Evolutionary conservation across 2,888 invertebrate species (phyloP), one percentile per base, ranked within the genome.

Genomic region (Leptodirus hochenwartii): DNA sequence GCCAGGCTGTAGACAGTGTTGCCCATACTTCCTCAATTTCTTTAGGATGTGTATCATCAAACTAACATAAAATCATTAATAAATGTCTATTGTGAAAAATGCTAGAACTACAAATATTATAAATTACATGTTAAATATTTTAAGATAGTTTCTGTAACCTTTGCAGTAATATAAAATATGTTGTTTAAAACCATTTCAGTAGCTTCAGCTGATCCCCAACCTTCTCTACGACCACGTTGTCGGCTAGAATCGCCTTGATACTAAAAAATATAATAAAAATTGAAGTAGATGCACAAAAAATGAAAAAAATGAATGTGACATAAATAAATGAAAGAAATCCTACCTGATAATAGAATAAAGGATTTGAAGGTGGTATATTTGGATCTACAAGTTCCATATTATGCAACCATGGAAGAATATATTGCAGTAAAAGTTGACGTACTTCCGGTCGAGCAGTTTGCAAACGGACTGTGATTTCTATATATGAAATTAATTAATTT

Each of bases 141-240:
- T n/a, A 24, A 24, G n/a, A 8, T 5, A 24, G 5, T 24, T 10
- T 24, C 28, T 39, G 45, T 49, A 60, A 85, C 85, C 75, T 90
- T 90, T 3, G 90, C 85, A 4, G 96, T 98, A 44, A 96, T 82
- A 58, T 95, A 96, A 58, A 98, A 88, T 12, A 98, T 73, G 61
- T 98, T 98, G 56, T 98, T 98, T 37, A 98, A 68, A 27, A 98
- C 90, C 90, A 98, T 93, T 61, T 98, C 96, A 0, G 96, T 98
- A n/a, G 96, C 96, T 58, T 96, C 95, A 0, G 85, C 85, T 1
- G 93, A 93, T 24, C 98, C 98, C 69, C 96, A 93, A 0, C 96
- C 96, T 53, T 93, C 91, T 29, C 85, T 70, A 11, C 82, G 66
- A 4, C 66, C 59, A 31, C 78, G 69, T 22, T 76, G 67, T 2